Evolutionary conservation across 2,888 invertebrate genomes (phyloP).

Genomic region (Mactromeris polynyma): DNA sequence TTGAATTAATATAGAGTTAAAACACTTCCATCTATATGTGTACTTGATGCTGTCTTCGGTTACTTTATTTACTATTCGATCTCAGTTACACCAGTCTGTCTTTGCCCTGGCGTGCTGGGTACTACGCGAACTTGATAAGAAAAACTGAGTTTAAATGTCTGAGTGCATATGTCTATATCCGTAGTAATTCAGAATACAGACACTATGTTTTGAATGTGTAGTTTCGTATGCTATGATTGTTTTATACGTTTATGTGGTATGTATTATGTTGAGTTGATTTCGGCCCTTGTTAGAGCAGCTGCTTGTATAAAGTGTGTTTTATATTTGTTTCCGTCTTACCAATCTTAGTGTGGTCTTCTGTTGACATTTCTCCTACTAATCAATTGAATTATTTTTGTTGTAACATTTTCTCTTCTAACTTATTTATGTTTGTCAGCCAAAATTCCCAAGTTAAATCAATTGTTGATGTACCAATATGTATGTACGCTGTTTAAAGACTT

Average conservation of each 20-base stretch:
- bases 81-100: no score
- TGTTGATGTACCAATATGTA: no score
- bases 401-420: background rate
- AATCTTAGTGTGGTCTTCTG: background rate
- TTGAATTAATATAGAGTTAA: no score
- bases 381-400: background rate
- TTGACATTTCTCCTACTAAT: background rate
- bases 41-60: no score
- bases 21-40: no score
- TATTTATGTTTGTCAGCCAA: background rate
- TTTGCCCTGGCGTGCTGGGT: no score
- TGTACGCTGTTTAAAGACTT: no score
- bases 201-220: background rate
- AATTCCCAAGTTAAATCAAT: background rate
- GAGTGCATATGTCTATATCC: no score
- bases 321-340: background rate
- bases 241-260: background rate
- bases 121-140: no score
- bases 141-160: no score
- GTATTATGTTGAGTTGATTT: background rate
- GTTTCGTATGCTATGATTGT: background rate
- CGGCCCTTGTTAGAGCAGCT: background rate
- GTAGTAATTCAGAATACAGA: no score
- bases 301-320: constrained; percentile 12
- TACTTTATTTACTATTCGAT: no score